phyloP scores from a whole-genome alignment of 2,888 invertebrate species.

The Lasioglossum morio region DNA sequence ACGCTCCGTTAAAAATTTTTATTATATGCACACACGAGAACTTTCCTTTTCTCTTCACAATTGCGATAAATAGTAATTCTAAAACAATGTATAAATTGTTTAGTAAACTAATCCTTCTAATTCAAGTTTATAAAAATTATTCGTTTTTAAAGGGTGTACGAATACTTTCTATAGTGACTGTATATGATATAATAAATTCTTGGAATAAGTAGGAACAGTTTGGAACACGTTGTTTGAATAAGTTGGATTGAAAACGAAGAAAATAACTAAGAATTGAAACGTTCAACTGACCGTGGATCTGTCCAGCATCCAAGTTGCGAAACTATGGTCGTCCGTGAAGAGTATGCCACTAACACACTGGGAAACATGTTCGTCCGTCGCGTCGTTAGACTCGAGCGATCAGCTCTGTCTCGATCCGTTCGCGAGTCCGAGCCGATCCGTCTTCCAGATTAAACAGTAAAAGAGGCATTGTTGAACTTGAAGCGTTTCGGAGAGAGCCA shows the following conservation, averaged over 20 bases:
- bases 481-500: conserved; percentile 39
- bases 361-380: not conserved
- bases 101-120: too few relatives aligned
- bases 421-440: conserved; percentile 8
- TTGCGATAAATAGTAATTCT: too few relatives aligned
- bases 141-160: too few relatives aligned
- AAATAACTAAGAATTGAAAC: not conserved
- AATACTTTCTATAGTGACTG: too few relatives aligned
- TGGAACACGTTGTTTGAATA: not conserved
- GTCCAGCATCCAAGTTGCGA: not conserved
- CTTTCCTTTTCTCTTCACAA: too few relatives aligned
- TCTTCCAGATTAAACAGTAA: conserved; percentile 34
- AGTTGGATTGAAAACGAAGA: not conserved
- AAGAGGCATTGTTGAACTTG: conserved; percentile 30
- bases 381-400: conserved; percentile 7
- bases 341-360: not conserved
- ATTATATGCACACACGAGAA: too few relatives aligned
- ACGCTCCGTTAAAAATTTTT: too few relatives aligned
- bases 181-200: not conserved
- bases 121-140: too few relatives aligned
- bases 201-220: not conserved
- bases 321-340: not conserved
- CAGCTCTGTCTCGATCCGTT: conserved; percentile 8
- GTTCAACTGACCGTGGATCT: not conserved
- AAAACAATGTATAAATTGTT: too few relatives aligned